Base-by-base conservation (phyloP, 37 sponge, comb jelly and placozoan genomes). In the Aplysina aerophoba region DNA sequence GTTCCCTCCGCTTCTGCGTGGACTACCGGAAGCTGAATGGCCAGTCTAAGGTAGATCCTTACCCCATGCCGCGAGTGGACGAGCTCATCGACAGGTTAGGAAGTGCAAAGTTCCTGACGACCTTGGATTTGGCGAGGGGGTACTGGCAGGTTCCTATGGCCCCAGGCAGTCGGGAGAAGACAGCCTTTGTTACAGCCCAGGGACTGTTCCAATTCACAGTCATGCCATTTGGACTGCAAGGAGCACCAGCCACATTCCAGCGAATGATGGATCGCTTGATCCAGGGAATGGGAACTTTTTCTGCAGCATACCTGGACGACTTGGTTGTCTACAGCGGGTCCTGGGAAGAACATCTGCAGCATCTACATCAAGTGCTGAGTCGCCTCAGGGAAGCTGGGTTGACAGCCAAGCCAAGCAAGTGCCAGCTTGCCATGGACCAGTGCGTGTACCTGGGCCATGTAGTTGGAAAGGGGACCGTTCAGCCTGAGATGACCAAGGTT, bases 181-280 rank as follows among this genome's bases (percentile, higher is more conserved):
- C 91, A 35, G 87, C 93, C 17, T 93, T 90, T 53, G 63, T 59
- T 8, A 93, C 93, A 21, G 84, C 81, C 0, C 81, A 35, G 33
- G 93, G 91, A 13, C 80, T 90, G 15, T 92, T 78, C 40, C 89
- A 92, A 57, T 90, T 92, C 33, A 86, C 20, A 4, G 71, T 60
- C 24, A 89, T 92, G 90, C 93, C 93, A 11, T 92, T 92, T 81
- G 89, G 91, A 6, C 50, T 93, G n/a, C 79, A 77, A 11, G 78
- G 85, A 75, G 92, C 81, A 24, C 92, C 91, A 50, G 86, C 89
- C 33, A 88, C 89, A 0, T 92, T 92, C 80, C 89, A 92, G 59
- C 73, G 90, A 64, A 53, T 92, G 83, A 92, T 92, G 86, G 86
- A 92, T 40, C 65, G 59, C n/a, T 21, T 89, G 13, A 34, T 84